These are phyloP conservation scores for Anthonomus grandis DNA, from an alignment of 1,140 invertebrate species.

Conservation along the genomic window DNA sequence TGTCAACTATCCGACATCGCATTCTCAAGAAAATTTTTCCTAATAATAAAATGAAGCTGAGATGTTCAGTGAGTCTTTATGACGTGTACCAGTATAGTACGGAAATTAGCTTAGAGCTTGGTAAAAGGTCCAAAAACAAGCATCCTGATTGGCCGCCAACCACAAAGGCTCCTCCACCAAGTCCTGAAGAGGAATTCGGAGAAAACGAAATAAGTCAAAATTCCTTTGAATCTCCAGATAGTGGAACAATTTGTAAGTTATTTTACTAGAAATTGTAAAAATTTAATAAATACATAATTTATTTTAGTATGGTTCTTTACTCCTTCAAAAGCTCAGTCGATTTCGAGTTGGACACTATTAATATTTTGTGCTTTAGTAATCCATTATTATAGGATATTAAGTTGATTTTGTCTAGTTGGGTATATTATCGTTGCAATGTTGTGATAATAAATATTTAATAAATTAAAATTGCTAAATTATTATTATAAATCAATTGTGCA, in stretches of 20 bases:
- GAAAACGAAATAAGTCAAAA: neutral
- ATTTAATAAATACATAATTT: too few relatives aligned
- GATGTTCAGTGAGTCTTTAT: conserved; percentile 16
- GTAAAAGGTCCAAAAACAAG: neutral
- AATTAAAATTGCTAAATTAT: too few relatives aligned
- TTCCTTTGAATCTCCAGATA: conserved; percentile 1
- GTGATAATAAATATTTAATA: too few relatives aligned
- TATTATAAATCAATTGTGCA: too few relatives aligned
- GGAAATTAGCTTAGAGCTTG: conserved; percentile 2
- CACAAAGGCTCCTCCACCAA: neutral
- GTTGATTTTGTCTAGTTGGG: too few relatives aligned
- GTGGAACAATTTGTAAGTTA: conserved; percentile 4
- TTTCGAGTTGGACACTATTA: too few relatives aligned
- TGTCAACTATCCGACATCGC: conserved; percentile 10
- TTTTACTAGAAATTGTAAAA: too few relatives aligned
- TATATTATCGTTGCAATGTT: too few relatives aligned
- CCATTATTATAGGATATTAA: too few relatives aligned
- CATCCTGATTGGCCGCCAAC: neutral
- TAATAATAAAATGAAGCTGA: conserved; percentile 7
- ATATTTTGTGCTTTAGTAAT: too few relatives aligned
- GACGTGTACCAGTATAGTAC: conserved; percentile 12
- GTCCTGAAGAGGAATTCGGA: neutral
- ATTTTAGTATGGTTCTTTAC: too few relatives aligned
- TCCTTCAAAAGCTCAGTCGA: too few relatives aligned
- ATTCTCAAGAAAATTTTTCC: conserved; percentile 2